Evolutionary conservation across 2,888 invertebrate species (phyloP).

Genomic region (Neoaliturus tenellus): DNA sequence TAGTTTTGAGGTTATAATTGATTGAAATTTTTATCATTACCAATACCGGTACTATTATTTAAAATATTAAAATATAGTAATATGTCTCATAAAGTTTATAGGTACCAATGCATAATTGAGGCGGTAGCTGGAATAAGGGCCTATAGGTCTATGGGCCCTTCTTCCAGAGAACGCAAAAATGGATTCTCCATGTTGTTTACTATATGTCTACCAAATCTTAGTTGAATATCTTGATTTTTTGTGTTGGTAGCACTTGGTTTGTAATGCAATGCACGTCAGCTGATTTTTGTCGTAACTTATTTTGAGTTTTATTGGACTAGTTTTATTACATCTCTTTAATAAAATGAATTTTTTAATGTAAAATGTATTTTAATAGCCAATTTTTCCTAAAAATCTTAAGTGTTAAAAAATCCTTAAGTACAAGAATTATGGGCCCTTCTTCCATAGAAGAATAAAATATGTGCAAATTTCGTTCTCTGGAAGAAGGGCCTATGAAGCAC

Average conservation of each 20-base stretch:
- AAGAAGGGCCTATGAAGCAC: neutral
- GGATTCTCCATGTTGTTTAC: conserved; percentile 13
- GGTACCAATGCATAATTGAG: too few species aligned
- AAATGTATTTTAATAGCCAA: neutral
- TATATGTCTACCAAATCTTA: conserved; percentile 1
- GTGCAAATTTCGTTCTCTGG: neutral
- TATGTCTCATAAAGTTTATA: too few species aligned
- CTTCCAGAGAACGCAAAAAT: conserved; percentile 26
- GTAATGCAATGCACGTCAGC: neutral
- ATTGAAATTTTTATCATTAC: too few species aligned
- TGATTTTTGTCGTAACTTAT: neutral
- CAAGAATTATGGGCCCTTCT: neutral
- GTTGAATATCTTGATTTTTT: conserved; percentile 1
- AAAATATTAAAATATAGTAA: too few species aligned
- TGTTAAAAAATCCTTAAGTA: neutral
- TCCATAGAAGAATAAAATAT: neutral
- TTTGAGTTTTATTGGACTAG: neutral
- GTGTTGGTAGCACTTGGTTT: neutral
- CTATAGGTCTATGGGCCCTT: conserved; percentile 35
- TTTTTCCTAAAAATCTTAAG: neutral
- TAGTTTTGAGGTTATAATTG: too few species aligned
- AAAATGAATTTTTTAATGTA: neutral
- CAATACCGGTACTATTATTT: too few species aligned
- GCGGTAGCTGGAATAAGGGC: conserved; percentile 24
- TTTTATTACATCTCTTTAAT: neutral